Conservation (phyloP, 2,797 vertebrate species). For the Xenopus petersii region DNA sequence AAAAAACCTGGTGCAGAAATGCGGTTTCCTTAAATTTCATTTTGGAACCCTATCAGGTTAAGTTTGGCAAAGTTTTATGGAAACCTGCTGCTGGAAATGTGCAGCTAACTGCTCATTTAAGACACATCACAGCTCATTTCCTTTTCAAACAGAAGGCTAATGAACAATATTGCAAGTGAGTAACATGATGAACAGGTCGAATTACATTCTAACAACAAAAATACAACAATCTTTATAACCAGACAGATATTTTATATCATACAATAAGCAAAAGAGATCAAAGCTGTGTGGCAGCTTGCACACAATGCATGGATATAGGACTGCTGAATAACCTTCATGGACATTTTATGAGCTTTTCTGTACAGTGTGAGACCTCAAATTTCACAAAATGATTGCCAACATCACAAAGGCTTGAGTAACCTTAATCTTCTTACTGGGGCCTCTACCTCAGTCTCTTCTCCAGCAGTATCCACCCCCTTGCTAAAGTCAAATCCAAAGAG, state of each 20-base stretch:
- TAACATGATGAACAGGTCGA: slow-evolving; percentile 30
- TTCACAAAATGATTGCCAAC: no score
- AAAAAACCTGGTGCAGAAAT: no score
- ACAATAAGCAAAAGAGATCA: no score
- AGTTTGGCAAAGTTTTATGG: slow-evolving; percentile 43
- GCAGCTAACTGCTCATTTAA: slow-evolving; percentile 42
- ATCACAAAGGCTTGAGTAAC: no score
- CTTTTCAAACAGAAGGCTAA: slow-evolving; percentile 44
- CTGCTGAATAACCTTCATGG: no score
- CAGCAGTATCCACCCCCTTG: no score
- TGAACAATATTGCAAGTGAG: slow-evolving; percentile 35
- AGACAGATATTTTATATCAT: slow-evolving; percentile 3
- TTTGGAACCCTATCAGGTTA: slow-evolving; percentile 37
- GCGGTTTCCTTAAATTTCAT: slow-evolving; percentile 19
- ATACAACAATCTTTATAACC: not conserved
- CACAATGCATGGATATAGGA: not conserved
- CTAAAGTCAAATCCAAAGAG: no score
- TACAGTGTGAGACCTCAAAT: no score
- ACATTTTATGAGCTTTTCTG: no score
- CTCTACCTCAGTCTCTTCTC: no score
- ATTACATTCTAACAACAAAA: slow-evolving; percentile 25
- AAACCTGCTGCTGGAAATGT: slow-evolving; percentile 38
- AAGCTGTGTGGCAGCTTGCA: not conserved
- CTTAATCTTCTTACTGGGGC: no score
- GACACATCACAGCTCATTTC: slow-evolving; percentile 38